Conservation (phyloP, 2,888 invertebrate genomes). For the Caenorhabditis sp. region DNA sequence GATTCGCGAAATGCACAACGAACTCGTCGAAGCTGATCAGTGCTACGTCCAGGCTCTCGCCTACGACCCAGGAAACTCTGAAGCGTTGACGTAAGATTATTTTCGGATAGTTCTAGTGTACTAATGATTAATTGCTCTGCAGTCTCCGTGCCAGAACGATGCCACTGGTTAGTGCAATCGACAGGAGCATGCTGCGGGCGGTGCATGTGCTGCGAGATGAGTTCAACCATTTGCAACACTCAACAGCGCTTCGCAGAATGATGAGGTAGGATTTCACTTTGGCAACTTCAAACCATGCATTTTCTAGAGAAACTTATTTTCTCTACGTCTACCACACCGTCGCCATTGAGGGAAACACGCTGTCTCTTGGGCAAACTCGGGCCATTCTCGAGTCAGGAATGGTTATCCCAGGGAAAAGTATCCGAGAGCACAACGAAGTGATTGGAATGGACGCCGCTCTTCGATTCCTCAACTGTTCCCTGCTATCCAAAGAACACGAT, state of each 20-base stretch:
- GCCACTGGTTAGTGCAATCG: constrained; percentile 91
- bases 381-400: constrained; percentile 91
- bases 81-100: constrained; percentile 75
- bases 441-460: constrained; percentile 91
- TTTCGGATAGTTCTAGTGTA: background rate
- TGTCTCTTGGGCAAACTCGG: constrained; percentile 93
- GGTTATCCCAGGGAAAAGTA: constrained; percentile 91
- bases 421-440: constrained; percentile 93
- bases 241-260: constrained; percentile 88
- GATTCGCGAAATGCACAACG: constrained; percentile 82
- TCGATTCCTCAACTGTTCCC: constrained; percentile 90
- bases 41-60: constrained; percentile 91
- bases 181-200: constrained; percentile 89
- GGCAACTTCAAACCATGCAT: background rate
- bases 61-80: constrained; percentile 89
- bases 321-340: constrained; percentile 96
- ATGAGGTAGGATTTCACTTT: constrained; percentile 88
- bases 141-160: constrained; percentile 91
- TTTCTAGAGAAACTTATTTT: constrained; percentile 94
- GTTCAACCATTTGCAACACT: constrained; percentile 86
- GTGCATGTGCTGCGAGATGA: constrained; percentile 87
- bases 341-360: constrained; percentile 97
- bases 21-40: constrained; percentile 93
- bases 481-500: constrained; percentile 86
- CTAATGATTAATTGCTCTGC: constrained; percentile 19